These are phyloP conservation scores for Cotesia glomerata DNA, from an alignment of 1,140 invertebrate genomes.

Conservation along the genomic window DNA sequence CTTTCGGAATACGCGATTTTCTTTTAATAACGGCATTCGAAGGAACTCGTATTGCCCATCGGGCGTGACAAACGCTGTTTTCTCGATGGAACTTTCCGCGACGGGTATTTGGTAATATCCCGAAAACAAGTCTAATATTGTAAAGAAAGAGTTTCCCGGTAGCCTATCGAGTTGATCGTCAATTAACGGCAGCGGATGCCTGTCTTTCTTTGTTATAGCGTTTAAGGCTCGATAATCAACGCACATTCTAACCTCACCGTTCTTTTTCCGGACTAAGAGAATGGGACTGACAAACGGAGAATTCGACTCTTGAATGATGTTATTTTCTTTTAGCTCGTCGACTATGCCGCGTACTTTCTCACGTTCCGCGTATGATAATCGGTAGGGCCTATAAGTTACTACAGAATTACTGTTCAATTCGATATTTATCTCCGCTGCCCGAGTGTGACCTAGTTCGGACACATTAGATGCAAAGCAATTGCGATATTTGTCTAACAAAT, in stretches of 20 bases:
- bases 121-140: conserved; percentile 38
- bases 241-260: not conserved
- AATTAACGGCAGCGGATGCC: not conserved
- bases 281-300: conserved; percentile 1
- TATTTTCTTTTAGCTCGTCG: not conserved
- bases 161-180: conserved; percentile 27
- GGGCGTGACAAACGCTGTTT: conserved; percentile 38
- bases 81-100: conserved; percentile 13
- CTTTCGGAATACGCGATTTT: conserved; percentile 1
- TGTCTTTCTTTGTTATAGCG: not conserved
- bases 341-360: not conserved
- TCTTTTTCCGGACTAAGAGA: not conserved
- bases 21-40: conserved; percentile 43
- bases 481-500: conserved; percentile 28
- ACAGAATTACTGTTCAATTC: conserved; percentile 45
- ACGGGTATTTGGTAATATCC: conserved; percentile 38
- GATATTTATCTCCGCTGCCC: conserved; percentile 38
- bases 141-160: conserved; percentile 39
- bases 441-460: conserved; percentile 31
- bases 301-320: not conserved
- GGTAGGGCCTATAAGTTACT: conserved; percentile 44
- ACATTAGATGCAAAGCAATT: conserved; percentile 36
- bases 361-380: conserved; percentile 23
- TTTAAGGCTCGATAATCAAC: conserved; percentile 8
- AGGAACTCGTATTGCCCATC: conserved; percentile 37